phyloP scores from a whole-genome alignment of 2,797 vertebrate species.

The Gallinago nigripennis region DNA sequence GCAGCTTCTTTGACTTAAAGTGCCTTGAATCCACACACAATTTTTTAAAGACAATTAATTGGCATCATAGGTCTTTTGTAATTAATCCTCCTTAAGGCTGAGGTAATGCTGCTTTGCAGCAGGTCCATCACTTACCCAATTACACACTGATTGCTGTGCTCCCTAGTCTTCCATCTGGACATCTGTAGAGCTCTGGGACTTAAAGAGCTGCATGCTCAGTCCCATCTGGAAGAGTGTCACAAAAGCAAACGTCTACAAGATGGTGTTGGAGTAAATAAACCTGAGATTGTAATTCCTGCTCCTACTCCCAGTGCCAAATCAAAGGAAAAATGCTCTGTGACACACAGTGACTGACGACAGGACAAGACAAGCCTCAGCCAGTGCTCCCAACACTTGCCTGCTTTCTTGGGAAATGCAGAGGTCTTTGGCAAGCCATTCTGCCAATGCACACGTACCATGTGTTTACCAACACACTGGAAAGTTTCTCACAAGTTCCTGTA shows the following conservation, averaged over 20 bases:
- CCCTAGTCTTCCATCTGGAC: conserved; percentile 58
- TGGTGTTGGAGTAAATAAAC: conserved; percentile 43
- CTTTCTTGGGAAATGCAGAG: not conserved
- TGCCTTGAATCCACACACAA: not conserved
- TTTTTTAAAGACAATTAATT: conserved; percentile 64
- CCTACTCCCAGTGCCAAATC: not conserved
- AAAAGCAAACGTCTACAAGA: conserved; percentile 49
- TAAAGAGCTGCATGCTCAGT: conserved; percentile 29
- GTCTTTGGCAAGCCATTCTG: not conserved
- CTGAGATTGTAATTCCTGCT: not conserved
- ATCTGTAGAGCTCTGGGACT: conserved; percentile 56
- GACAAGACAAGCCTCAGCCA: not conserved
- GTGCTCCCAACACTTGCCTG: not conserved
- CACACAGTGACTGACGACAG: not conserved
- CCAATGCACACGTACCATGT: not conserved
- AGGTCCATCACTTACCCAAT: conserved; percentile 64
- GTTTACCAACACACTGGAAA: not conserved
- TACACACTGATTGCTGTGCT: conserved; percentile 41
- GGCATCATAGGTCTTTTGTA: conserved; percentile 44
- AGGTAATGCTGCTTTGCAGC: conserved; percentile 61
- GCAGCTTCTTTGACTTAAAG: conserved; percentile 23
- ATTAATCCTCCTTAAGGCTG: conserved; percentile 64
- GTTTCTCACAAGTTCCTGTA: not conserved
- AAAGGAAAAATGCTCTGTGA: not conserved
- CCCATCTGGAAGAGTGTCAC: conserved; percentile 60